These are phyloP conservation scores for Apodemia mormo DNA, from an alignment of 2,888 invertebrate species.

Conservation along the genomic window DNA sequence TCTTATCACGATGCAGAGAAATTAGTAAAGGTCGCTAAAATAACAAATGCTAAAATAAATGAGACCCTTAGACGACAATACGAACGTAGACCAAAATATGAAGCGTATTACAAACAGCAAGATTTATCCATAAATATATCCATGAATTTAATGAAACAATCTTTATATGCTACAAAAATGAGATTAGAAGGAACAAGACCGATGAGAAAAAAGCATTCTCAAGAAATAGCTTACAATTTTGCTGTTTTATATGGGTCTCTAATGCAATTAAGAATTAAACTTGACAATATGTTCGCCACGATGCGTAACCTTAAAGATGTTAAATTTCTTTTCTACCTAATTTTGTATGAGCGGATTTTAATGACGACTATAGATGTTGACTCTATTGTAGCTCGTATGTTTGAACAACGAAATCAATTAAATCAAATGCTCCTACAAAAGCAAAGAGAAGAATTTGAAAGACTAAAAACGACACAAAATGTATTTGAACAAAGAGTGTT, in stretches of 20 bases:
- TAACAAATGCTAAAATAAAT: constrained; percentile 14
- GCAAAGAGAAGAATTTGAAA: constrained; percentile 5
- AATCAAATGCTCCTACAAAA: constrained; percentile 9
- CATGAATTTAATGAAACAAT: constrained; percentile 45
- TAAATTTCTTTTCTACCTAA: constrained; percentile 46
- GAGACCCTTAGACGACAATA: constrained; percentile 16
- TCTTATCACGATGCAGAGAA: not conserved
- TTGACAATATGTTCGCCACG: constrained; percentile 40
- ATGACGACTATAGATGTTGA: constrained; percentile 43
- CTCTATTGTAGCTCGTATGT: constrained; percentile 42
- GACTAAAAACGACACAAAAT: not conserved
- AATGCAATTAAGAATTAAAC: constrained; percentile 43
- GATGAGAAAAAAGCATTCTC: constrained; percentile 33
- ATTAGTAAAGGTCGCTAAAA: constrained; percentile 1
- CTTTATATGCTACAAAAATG: constrained; percentile 44
- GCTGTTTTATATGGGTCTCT: constrained; percentile 45
- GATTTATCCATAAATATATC: constrained; percentile 29
- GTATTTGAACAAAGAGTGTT: not conserved
- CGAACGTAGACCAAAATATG: not conserved
- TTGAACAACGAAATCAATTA: constrained; percentile 28
- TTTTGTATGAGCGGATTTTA: constrained; percentile 49
- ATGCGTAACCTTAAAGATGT: constrained; percentile 29
- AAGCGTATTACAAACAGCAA: not conserved
- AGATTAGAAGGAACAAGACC: constrained; percentile 40
- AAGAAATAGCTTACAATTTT: constrained; percentile 37